Base-by-base conservation (phyloP, 1,140 invertebrate species). In the Drosophila orena region DNA sequence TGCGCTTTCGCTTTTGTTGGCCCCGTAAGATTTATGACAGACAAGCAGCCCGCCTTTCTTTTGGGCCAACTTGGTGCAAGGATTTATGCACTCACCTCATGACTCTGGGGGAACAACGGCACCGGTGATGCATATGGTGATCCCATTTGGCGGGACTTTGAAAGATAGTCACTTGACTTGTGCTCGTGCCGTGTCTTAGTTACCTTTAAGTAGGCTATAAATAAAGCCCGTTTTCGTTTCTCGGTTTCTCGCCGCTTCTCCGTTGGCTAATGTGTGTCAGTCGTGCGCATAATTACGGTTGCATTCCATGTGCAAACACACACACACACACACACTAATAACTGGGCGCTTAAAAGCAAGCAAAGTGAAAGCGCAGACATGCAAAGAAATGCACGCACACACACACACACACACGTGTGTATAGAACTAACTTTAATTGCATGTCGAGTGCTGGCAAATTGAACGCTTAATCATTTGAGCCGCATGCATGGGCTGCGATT, bases 231-330 rank as follows among this genome's bases (percentile, higher is more conserved):
- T 46, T 52, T 52, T 22, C 42, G 42, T 52, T 52, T 22, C 42
- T 44, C 42, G 27, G n/a, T 5, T 42, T 42, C n/a, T 42, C n/a
- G n/a, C 24, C 30, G 52, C 17, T 12, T 22, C 22, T 24, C 24
- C 46, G 22, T 12, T 22, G 30, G 64, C 56, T 73, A 84, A 84
- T 84, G 49, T 84, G 62, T 84, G 80, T 84, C 80, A 79, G 80
- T 79, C 80, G 80, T 84, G 80, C 80, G 80, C 76, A 84, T 84
- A 84, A 84, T 84, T 84, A 76, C 80, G 76, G 76, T 78, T 79
- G 80, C 76, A 84, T 76, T 69, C 58, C 80, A 79, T 84, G 80
- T 77, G 66, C 52, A 79, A 78, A 71, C 65, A 83, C 79, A 22
- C 14, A 10, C 30, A 10, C 57, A 46, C 54, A 68, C 58, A 40